Conservation (phyloP, 2,113 vertebrate species). For the Apteryx owenii region DNA sequence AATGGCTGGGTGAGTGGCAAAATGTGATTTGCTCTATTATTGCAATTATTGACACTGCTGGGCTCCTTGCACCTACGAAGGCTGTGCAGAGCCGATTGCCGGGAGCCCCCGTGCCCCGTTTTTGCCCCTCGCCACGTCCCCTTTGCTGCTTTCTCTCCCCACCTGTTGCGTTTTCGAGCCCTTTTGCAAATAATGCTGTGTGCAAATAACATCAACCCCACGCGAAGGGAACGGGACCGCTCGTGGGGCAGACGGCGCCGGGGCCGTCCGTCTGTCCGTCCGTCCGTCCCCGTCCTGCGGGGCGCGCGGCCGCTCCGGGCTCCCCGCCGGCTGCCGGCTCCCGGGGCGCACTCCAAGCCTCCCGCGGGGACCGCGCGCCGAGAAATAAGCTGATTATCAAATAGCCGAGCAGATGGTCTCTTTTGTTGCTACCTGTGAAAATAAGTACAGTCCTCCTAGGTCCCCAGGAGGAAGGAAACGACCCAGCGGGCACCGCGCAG, state of each 20-base stretch:
- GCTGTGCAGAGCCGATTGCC: neutral
- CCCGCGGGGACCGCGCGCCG: neutral
- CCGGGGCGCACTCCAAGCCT: neutral
- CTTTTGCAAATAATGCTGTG: rapidly evolving
- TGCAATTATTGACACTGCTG: neutral
- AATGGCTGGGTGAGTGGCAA: neutral
- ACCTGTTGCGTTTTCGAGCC: neutral
- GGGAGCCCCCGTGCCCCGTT: neutral
- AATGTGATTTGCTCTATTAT: neutral
- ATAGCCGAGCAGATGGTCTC: constrained; percentile 40
- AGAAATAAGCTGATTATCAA: constrained; percentile 33
- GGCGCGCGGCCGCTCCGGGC: rapidly evolving
- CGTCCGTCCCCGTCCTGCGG: neutral
- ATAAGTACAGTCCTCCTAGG: neutral
- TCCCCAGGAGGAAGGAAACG: constrained; percentile 19
- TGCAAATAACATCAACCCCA: neutral
- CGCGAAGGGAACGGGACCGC: neutral
- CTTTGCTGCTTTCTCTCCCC: neutral
- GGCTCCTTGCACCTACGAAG: neutral
- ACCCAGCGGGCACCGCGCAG: rapidly evolving
- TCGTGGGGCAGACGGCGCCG: neutral
- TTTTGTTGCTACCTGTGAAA: constrained; percentile 39
- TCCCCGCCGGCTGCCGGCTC: neutral
- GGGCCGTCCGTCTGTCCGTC: neutral
- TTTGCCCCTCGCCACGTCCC: neutral